Base-by-base conservation (phyloP, 1,140 invertebrate species). In the Eupristina koningsbergeri region DNA sequence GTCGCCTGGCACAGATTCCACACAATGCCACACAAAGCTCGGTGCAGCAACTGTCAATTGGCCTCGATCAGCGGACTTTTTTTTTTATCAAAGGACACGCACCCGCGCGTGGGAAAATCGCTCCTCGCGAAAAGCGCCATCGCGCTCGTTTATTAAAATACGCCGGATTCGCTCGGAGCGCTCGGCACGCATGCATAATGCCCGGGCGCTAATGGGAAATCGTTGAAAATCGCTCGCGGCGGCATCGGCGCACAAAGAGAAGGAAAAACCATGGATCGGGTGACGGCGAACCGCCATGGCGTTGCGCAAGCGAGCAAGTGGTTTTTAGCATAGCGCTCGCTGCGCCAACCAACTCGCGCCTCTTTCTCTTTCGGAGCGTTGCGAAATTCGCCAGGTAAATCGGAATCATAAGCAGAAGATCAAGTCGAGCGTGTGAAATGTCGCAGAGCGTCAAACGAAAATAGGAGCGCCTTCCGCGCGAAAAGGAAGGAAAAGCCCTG, bases 341-440 rank as follows among this genome's bases (percentile, higher is more conserved):
- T 53, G 78, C 41, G n/a, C n/a, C n/a, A n/a, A n/a, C n/a, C n/a
- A n/a, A n/a, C n/a, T n/a, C n/a, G n/a, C n/a, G n/a, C n/a, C n/a
- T n/a, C n/a, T n/a, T n/a, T n/a, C n/a, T n/a, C n/a, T n/a, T n/a
- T n/a, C n/a, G 7, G 7, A 15, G 47, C n/a, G 19, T 80, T 50
- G 36, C 39, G 79, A 80, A 69, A 80, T 80, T 69, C 64, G 36
- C n/a, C 26, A 58, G 41, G 69, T 50, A 79, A 47, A 79, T 69
- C 61, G 41, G 64, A 50, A 79, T 79, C 61, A 67, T 47, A 69
- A 67, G 77, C 41, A 50, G 79, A 58, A 15, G 64, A 80, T 13
- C 45, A 58, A 80, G 22, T 71, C 45, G 79, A 73, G 79, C 41
- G 63, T 58, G 79, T 13, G 64, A 80, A 80, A 34, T 71, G 64